These are phyloP conservation scores for Malurus leucopterus DNA, from an alignment of 2,797 vertebrate species.

Conservation along the genomic window DNA sequence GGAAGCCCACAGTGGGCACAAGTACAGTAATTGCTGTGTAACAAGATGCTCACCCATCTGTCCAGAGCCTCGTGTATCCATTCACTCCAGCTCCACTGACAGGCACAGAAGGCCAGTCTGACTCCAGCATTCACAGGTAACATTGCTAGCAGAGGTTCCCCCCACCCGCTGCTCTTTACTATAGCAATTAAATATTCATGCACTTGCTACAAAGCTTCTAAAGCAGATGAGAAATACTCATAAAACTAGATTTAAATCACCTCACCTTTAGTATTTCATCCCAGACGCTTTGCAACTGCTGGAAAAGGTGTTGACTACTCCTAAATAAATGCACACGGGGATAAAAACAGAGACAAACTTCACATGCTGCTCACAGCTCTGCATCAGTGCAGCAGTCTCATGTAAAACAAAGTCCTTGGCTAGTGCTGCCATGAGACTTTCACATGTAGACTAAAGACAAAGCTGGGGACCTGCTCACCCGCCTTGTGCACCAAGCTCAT, in stretches of 20 bases:
- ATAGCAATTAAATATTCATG: neutral
- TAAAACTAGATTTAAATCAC: neutral
- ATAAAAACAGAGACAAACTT: neutral
- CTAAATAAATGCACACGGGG: neutral
- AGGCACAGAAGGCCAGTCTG: neutral
- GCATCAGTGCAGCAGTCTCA: neutral
- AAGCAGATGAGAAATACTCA: neutral
- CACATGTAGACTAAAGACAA: neutral
- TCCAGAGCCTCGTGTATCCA: neutral
- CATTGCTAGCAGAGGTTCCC: neutral
- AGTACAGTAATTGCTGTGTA: accelerated
- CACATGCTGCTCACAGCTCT: neutral
- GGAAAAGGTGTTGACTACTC: neutral
- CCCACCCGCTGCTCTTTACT: neutral
- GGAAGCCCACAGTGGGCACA: neutral
- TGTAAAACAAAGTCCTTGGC: neutral
- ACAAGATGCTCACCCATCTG: neutral
- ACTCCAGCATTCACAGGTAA: neutral
- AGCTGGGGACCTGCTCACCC: neutral
- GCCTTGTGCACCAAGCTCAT: neutral
- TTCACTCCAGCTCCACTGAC: neutral
- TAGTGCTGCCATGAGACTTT: neutral
- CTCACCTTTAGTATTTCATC: neutral
- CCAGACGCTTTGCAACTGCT: neutral
- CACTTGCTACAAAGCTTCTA: neutral